Conservation (phyloP, 2,113 vertebrate species). For the Rousettus leschenaultii region DNA sequence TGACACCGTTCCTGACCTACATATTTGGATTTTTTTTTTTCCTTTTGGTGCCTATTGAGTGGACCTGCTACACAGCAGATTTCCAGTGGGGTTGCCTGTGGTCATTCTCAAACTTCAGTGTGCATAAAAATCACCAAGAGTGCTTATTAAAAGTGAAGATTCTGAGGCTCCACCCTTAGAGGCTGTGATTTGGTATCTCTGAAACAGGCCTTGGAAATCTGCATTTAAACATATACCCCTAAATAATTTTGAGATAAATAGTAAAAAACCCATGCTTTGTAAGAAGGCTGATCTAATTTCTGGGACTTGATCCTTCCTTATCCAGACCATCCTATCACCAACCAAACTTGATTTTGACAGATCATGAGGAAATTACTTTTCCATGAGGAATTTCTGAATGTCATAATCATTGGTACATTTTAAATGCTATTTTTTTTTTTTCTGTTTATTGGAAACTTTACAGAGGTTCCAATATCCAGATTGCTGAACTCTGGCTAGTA, state of each 20-base stretch:
- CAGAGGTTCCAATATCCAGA: background rate
- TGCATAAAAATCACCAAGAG: background rate
- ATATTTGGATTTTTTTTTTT: background rate
- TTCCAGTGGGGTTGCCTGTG: background rate
- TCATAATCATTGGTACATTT: background rate
- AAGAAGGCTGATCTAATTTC: background rate
- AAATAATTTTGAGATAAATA: background rate
- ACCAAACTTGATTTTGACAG: background rate
- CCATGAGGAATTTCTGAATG: conserved; percentile 3
- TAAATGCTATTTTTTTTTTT: conserved; percentile 25
- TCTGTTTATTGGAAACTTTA: background rate
- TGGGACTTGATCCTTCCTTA: background rate
- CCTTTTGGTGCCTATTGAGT: background rate
- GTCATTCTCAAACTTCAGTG: background rate
- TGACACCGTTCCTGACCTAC: background rate
- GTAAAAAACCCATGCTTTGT: background rate
- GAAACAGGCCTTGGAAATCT: background rate
- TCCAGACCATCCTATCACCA: background rate
- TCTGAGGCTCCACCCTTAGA: background rate
- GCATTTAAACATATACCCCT: background rate
- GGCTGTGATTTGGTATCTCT: background rate
- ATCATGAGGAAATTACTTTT: background rate
- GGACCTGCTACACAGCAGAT: background rate
- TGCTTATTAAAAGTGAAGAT: background rate
- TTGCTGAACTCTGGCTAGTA: conserved; percentile 13